A percentile compares a stretch with the other conserved stretches of the same genome.
phyloP scores from a whole-genome alignment of 2,888 invertebrate species.

The Fragum sueziense region DNA sequence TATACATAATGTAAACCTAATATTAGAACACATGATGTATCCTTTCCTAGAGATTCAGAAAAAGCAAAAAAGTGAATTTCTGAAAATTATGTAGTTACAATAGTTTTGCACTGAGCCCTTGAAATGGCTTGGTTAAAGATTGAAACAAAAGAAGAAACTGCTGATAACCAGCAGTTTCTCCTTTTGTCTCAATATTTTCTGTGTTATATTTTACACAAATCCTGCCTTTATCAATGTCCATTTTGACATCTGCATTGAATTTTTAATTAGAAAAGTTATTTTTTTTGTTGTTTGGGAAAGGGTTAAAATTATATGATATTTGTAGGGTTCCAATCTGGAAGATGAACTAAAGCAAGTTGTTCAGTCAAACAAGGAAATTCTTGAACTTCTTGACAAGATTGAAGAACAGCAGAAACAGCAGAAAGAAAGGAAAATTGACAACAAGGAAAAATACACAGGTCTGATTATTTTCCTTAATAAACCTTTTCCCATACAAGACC shows the following conservation, averaged over 20 bases:
- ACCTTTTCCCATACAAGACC: not conserved
- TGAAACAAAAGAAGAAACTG: not conserved
- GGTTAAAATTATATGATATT: not conserved
- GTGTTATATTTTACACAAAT: not conserved
- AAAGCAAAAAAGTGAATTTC: too few relatives aligned
- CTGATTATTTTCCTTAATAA: not conserved
- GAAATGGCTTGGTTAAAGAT: not conserved
- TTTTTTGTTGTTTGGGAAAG: not conserved
- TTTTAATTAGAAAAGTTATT: not conserved
- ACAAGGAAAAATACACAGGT: not conserved
- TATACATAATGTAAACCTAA: too few relatives aligned
- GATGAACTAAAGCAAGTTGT: slow-evolving; percentile 14
- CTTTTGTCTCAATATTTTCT: not conserved
- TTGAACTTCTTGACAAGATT: slow-evolving; percentile 24
- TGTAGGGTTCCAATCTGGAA: slow-evolving; percentile 21
- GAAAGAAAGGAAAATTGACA: not conserved
- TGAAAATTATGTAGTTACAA: not conserved
- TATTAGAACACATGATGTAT: too few relatives aligned
- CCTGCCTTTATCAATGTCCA: not conserved
- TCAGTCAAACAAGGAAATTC: slow-evolving; percentile 31
- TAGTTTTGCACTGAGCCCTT: not conserved
- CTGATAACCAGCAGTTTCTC: too few relatives aligned
- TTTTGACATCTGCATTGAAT: not conserved
- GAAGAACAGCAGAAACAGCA: slow-evolving; percentile 22
- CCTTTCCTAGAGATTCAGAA: too few relatives aligned